Percentiles rank a stretch among this genome's conserved stretches.
These are phyloP conservation scores for Muschampia plurimacula DNA, from an alignment of 2,888 invertebrate species.

Conservation along the genomic window DNA sequence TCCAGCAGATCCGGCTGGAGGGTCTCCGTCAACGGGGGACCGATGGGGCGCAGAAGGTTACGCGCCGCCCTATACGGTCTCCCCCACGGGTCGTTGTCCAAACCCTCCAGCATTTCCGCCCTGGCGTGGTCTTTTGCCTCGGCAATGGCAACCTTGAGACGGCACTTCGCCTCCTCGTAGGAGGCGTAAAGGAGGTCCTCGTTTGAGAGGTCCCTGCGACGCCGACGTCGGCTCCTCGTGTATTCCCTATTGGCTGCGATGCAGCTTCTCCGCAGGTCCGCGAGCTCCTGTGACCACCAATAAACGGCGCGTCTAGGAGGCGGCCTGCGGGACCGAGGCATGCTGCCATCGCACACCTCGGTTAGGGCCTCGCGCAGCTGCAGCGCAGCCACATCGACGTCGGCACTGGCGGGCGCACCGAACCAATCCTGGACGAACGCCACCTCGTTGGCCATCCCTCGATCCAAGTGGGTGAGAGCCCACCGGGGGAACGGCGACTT, in stretches of 20 bases:
- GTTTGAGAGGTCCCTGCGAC: not conserved
- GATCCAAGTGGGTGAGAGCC: not conserved
- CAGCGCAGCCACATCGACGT: not conserved
- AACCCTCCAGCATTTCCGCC: slow-evolving; percentile 6
- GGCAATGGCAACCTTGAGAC: not conserved
- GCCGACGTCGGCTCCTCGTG: not conserved
- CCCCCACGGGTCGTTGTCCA: not conserved
- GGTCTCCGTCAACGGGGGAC: not conserved
- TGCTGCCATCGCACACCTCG: not conserved
- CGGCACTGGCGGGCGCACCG: not conserved
- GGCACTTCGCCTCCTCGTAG: slow-evolving; percentile 6
- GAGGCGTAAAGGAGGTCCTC: not conserved
- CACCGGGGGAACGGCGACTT: slow-evolving; percentile 4
- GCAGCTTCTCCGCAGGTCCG: not conserved
- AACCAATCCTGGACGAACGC: slow-evolving; percentile 5
- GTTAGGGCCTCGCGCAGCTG: slow-evolving; percentile 1
- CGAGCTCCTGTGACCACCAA: slow-evolving; percentile 4
- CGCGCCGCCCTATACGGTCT: slow-evolving; percentile 3
- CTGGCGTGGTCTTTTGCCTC: not conserved
- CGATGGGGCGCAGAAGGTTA: not conserved
- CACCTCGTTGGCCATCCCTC: slow-evolving; percentile 4
- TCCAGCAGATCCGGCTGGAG: not conserved
- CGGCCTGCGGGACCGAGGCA: slow-evolving; percentile 11
- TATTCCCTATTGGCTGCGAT: slow-evolving; percentile 1
- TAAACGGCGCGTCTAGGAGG: slow-evolving; percentile 7